Evolutionary conservation across 2,888 invertebrate genomes (phyloP), one percentile per base, ranked within the genome.

Genomic region (Parelbella ahira): DNA sequence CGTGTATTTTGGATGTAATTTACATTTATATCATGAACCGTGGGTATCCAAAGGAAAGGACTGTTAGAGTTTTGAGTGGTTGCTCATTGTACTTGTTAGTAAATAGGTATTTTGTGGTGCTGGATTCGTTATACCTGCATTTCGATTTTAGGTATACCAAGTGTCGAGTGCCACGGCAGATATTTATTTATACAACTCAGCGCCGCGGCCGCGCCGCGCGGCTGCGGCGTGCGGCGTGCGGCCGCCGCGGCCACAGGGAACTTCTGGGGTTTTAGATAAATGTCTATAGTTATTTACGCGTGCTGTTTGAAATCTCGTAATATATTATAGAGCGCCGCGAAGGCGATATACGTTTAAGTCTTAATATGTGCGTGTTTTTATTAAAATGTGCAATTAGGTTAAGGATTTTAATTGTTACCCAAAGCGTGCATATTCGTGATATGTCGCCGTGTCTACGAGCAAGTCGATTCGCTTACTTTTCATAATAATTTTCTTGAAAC

Each of bases 221-320:
- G n/a, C n/a, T n/a, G n/a, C n/a, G n/a, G n/a, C n/a, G n/a, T n/a
- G n/a, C n/a, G n/a, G n/a, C 59, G 56, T 54, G 50, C 49, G 52
- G 58, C 53, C 53, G 64, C 60, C 61, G 61, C 56, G 64, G 64
- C 59, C 63, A 79, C 82, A 80, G 78, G 78, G 80, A 80, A 66
- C 60, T 75, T 72, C 74, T 74, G 80, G 81, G 76, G 72, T 75
- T 68, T 63, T 72, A 77, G 62, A 55, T 78, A 66, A 69, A 68
- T 69, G 61, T 68, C 68, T 58, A 66, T 80, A 75, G 71, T 67
- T 63, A 55, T 72, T 63, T 73, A 80, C 66, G 76, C 69, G 81
- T 82, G 82, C 80, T 81, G 81, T 82, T 82, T 81, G 86, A 86
- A 86, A 84, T 86, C 86, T 87, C 86, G 86, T 86, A 81, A 83